Evolutionary conservation across 2,113 vertebrate genomes (phyloP), one percentile per base, ranked within the genome.

Genomic region (Salvelinus sp.): DNA sequence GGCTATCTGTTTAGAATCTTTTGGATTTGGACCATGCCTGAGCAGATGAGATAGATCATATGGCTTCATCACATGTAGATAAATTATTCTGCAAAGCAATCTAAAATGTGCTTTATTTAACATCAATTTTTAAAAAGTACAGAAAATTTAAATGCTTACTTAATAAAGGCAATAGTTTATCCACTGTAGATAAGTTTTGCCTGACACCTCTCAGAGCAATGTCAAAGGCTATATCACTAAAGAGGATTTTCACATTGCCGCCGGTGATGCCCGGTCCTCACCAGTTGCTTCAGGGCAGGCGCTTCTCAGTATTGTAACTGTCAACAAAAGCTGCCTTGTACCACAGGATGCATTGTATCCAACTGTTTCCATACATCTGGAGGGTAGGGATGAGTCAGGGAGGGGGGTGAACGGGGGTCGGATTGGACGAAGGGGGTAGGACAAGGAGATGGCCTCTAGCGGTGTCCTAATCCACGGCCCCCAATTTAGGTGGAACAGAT

Each of bases 251-350:
- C 77, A 44, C 2, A 44, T 2, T 2, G 9, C 38, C 9, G 38
- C 38, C 9, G 0, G 38, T 10, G 38, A 87, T 81, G 70, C 80
- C 84, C 75, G 2, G n/a, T 84, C 84, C 74, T 81, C 75, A 72
- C 76, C 75, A 27, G 78, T 79, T 79, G 83, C 90, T 86, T 70
- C 74, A 79, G 86, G 90, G 72, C 25, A 82, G 75, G 80, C 79
- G 84, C 87, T 90, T 89, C 86, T 87, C 86, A 83, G 89, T 86
- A 75, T 72, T 83, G 78, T 73, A 83, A 80, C 82, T 60, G 79
- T 69, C 76, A 86, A 92, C 91, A 94, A 92, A 86, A 88, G 89
- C 81, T 20, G 33, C 82, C 84, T 88, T 92, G 88, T 94, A 73
- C 69, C n/a, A 63, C 89, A 73, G 73, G 83, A 76, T 82, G 38